These are phyloP conservation scores for Micromussa lordhowensis DNA, from an alignment of 92 coral and sea anemone genomes.

Conservation along the genomic window DNA sequence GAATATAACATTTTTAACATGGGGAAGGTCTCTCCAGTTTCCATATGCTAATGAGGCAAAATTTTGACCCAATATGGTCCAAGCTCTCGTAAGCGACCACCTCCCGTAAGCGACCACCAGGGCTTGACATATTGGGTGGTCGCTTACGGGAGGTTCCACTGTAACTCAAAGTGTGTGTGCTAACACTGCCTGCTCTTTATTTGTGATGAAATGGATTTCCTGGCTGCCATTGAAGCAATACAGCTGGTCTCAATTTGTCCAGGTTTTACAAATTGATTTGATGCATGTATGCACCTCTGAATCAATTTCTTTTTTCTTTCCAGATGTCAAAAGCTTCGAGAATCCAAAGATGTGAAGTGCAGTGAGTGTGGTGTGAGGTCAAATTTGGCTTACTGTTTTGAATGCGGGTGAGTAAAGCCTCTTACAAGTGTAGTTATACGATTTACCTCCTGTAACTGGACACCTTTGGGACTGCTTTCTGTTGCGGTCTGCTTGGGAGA, in stretches of 20 bases:
- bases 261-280: not conserved
- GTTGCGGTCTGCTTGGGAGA: too few species aligned
- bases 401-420: slow-evolving; percentile 82
- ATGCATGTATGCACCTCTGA: too few species aligned
- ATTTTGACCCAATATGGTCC: too few species aligned
- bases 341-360: slow-evolving; percentile 78
- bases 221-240: not conserved
- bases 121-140: too few species aligned
- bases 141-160: too few species aligned
- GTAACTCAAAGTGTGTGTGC: not conserved
- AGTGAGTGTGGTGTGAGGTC: slow-evolving; percentile 88
- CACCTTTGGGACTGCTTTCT: too few species aligned
- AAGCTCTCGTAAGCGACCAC: too few species aligned
- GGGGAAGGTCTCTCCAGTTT: too few species aligned
- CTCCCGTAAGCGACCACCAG: too few species aligned
- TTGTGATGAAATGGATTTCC: not conserved
- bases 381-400: slow-evolving; percentile 89
- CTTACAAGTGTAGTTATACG: not conserved
- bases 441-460: too few species aligned
- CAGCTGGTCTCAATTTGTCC: not conserved
- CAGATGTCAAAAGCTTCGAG: slow-evolving; percentile 83
- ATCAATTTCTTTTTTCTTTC: not conserved
- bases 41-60: too few species aligned
- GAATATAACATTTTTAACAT: too few species aligned
- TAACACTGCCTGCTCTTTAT: not conserved